Percentiles rank a stretch among this genome's conserved stretches.
Evolutionary conservation across 2,888 invertebrate genomes (phyloP).

Genomic region (Zelleria hepariella): DNA sequence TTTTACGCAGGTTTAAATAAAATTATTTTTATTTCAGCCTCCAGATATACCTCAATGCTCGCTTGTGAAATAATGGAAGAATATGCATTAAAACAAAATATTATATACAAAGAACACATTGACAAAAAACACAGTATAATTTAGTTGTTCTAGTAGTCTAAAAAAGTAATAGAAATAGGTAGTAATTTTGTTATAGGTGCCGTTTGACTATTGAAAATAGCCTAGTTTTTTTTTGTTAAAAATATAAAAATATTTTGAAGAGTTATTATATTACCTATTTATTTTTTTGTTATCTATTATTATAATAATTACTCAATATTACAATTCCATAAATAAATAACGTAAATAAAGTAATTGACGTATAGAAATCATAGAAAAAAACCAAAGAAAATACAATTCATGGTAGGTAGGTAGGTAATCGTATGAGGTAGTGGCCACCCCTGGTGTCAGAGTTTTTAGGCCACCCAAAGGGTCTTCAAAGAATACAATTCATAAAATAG

Average conservation of each 20-base stretch:
- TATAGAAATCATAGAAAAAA: slow-evolving; percentile 12
- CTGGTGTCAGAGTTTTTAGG: too few species aligned
- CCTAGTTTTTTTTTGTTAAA: not conserved
- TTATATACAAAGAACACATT: not conserved
- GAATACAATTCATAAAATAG: too few species aligned
- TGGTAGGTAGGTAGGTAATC: too few species aligned
- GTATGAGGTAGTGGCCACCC: too few species aligned
- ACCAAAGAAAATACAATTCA: slow-evolving; percentile 9
- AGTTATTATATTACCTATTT: not conserved
- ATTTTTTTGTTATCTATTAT: not conserved
- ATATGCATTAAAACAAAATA: slow-evolving; percentile 19
- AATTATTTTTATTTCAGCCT: not conserved
- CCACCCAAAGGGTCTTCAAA: too few species aligned
- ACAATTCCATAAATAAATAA: slow-evolving; percentile 10
- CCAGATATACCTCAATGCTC: not conserved
- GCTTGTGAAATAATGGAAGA: slow-evolving; percentile 37
- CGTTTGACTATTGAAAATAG: not conserved
- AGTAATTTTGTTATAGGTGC: not conserved
- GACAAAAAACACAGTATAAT: not conserved
- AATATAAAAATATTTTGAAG: not conserved
- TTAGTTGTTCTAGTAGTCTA: not conserved
- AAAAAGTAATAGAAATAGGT: not conserved
- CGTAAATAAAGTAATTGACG: slow-evolving; percentile 18
- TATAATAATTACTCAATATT: not conserved
- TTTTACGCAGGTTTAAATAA: too few species aligned